A percentile compares a stretch with the other conserved stretches of the same genome.
These are phyloP conservation scores for Catharus bicknelli DNA, from an alignment of 2,113 vertebrate species.

Conservation along the genomic window DNA sequence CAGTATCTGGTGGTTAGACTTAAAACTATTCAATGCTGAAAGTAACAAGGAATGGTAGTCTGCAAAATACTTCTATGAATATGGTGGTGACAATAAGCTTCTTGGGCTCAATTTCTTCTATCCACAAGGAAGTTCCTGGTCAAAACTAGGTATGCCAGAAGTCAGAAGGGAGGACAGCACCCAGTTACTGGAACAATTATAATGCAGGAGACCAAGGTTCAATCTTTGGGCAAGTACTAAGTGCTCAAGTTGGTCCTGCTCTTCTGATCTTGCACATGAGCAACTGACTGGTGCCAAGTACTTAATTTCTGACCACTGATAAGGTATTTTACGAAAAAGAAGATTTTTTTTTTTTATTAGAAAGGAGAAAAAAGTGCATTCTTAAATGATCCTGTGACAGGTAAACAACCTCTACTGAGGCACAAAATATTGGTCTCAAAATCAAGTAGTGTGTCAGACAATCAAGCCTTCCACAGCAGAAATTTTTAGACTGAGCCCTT, in stretches of 20 bases:
- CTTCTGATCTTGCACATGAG: neutral
- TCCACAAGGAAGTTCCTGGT: neutral
- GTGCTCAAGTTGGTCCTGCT: neutral
- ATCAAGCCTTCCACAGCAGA: neutral
- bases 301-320: neutral
- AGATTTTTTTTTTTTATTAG: neutral
- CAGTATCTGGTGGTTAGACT: neutral
- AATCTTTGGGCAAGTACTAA: neutral
- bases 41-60: neutral
- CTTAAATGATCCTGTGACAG: neutral
- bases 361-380: neutral
- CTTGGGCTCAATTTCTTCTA: neutral
- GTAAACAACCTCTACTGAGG: neutral
- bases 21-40: neutral
- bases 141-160: neutral
- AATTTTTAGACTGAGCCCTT: neutral
- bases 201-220: neutral
- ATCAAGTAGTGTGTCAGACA: neutral
- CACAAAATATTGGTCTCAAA: neutral
- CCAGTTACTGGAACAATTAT: neutral
- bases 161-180: neutral
- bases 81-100: accelerated
- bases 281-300: neutral
- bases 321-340: neutral
- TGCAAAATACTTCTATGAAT: neutral